These are phyloP conservation scores for Hippoglossus hippoglossus DNA, from an alignment of 2,797 vertebrate genomes.

Conservation along the genomic window DNA sequence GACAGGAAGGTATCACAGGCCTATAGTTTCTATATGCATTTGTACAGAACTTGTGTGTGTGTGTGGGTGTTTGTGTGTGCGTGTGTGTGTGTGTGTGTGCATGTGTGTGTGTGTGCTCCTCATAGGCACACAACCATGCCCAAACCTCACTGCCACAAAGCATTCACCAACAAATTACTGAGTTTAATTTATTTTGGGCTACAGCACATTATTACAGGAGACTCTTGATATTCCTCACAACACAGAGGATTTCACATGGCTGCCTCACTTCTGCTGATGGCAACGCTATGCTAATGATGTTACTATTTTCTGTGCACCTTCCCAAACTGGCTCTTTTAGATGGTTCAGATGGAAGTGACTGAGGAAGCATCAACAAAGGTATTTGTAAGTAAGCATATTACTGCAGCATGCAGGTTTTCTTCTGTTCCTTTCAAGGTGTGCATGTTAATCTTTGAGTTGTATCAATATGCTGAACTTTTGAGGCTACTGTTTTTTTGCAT, in stretches of 20 bases:
- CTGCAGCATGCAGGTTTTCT: conserved; percentile 29
- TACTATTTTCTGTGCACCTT: conserved; percentile 63
- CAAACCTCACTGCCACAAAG: conserved; percentile 52
- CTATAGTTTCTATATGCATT: conserved; percentile 42
- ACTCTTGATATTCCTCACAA: conserved; percentile 60
- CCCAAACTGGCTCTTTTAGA: conserved; percentile 62
- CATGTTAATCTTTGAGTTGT: conserved; percentile 40
- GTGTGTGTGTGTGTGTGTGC: conserved; percentile 12
- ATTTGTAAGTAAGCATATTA: conserved; percentile 44
- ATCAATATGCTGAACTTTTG: conserved; percentile 34
- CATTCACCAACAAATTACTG: conserved; percentile 69
- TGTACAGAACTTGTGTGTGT: conserved; percentile 15
- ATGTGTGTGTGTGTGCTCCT: conserved; percentile 28
- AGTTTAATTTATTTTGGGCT: conserved; percentile 67
- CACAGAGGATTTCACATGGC: conserved; percentile 53
- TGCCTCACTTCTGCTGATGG: conserved; percentile 75
- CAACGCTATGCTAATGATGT: conserved; percentile 74
- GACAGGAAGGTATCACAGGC: conserved; percentile 59
- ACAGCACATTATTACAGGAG: conserved; percentile 52
- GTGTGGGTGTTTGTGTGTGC: conserved; percentile 20
- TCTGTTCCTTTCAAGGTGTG: conserved; percentile 30
- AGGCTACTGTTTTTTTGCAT: conserved; percentile 16
- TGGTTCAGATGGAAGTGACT: conserved; percentile 42
- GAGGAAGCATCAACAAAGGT: conserved; percentile 39
- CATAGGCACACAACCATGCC: conserved; percentile 51